Evolutionary conservation across 2,888 invertebrate species (phyloP), one percentile per base, ranked within the genome.

Genomic region (Agrypnus murinus): DNA sequence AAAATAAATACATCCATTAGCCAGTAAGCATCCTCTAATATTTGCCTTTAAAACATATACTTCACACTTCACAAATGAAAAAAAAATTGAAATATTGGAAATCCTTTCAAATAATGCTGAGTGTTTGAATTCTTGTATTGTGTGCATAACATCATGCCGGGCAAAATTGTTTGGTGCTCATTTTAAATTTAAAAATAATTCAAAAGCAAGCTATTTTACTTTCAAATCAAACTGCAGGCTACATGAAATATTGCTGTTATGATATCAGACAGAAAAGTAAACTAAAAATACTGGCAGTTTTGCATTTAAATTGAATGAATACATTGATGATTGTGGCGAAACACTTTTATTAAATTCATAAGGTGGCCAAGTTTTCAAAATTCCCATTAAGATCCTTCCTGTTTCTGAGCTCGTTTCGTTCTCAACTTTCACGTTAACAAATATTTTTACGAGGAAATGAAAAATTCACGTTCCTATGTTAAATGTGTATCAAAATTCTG

Each of bases 351-450:
- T 55, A 15, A 36, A 36, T 55, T 55, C 36, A 31, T 12, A 32
- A 50, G 55, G 36, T 55, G 31, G 12, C 10, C 36, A 55, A 55
- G 55, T 55, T 36, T 36, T 32, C 14, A 14, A 55, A 55, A 55
- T 55, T 55, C 36, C 55, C 55, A 55, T 55, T 36, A 55, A 55
- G 8, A 36, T 55, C 15, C 32, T 55, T 55, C 36, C 55, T 15
- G 55, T 34, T 36, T 55, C 17, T n/a, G 31, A 14, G 10, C 12
- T 43, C 43, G 43, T 59, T 59, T 59, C 45, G 14, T 17, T 40
- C 55, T 31, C 55, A 55, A 25, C 9, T 25, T 48, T 46, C 15
- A 46, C 25, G 25, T 19, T n/a, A 48, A 48, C 31, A 48, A 48
- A 48, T 19, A n/a, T 19, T 48, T 48, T 48, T 48, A 31, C 19